These are phyloP conservation scores for Dorcus hopei DNA, from an alignment of 2,888 invertebrate species.

Conservation along the genomic window DNA sequence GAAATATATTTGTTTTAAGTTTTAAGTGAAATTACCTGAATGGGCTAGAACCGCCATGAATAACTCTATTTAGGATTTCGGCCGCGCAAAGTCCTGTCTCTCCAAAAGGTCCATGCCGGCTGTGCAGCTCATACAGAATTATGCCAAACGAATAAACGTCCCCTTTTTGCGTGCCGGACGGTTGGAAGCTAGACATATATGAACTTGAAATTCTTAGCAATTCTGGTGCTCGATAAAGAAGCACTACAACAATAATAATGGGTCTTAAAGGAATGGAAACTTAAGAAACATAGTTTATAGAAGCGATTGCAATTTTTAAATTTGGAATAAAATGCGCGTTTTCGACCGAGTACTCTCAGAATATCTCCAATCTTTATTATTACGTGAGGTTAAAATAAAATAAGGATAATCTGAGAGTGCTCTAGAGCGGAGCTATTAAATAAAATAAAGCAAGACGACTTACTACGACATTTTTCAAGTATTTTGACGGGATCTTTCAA, in stretches of 20 bases:
- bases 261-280: not conserved
- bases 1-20: not conserved
- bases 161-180: slow-evolving; percentile 67
- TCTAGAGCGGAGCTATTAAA: not conserved
- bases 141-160: slow-evolving; percentile 87
- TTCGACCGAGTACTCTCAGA: not conserved
- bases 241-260: slow-evolving; percentile 51
- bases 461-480: slow-evolving; percentile 70
- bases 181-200: slow-evolving; percentile 32
- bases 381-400: too few species aligned
- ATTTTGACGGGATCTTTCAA: slow-evolving; percentile 57
- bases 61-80: slow-evolving; percentile 63
- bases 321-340: not conserved
- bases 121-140: slow-evolving; percentile 84
- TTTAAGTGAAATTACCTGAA: slow-evolving; percentile 56
- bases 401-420: too few species aligned
- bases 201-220: slow-evolving; percentile 56
- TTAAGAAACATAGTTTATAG: not conserved
- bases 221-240: slow-evolving; percentile 81
- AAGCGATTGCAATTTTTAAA: not conserved
- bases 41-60: slow-evolving; percentile 51
- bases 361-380: too few species aligned
- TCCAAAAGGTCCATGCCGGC: slow-evolving; percentile 83
- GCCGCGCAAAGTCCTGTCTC: slow-evolving; percentile 63
- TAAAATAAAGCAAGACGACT: slow-evolving; percentile 31